Base-by-base conservation (phyloP, 2,888 invertebrate genomes). In the Chrysolina americana region DNA sequence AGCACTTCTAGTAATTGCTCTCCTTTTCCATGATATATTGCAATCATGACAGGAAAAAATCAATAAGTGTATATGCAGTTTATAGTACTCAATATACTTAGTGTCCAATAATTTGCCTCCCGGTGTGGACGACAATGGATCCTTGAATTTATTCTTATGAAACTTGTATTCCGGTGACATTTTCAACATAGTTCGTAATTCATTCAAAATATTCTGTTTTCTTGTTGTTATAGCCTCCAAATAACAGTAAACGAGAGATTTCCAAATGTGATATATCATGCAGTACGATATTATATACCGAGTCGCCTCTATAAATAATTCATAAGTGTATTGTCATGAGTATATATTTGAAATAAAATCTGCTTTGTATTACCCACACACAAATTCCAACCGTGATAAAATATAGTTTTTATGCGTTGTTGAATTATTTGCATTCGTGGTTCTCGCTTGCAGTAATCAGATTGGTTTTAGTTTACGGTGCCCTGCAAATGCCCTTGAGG, bases 331-430 rank as follows among this genome's bases (percentile, higher is more conserved):
- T 59, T 59, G 59, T 59, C 59, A 59, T 59, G 28, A 6, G 28
- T n/a, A 28, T 36, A 36, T 59, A 36, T 59, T 28, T 59, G n/a
- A 28, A 28, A 59, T 59, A n/a, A 59, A 59, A 59, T 59, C 36
- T 59, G 36, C 36, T 23, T 59, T 59, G 59, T 59, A 36, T 59
- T 36, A 59, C 59, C 59, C 59, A 59, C 59, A 59, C 59, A 59
- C 59, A 15, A 59, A 59, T 59, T 10, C 23, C 10, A 36, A 2
- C 23, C 59, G 59, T n/a, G 59, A 59, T 59, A 59, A 59, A 59
- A 36, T 28, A 59, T 59, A 17, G 23, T 59, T 59, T 59, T 59
- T 59, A 28, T 59, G 36, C 21, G 36, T 28, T 59, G 59, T 53
- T 53, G 36, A 59, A 28, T 28, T 59, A 59, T 59, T 59, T 28